Percentiles rank a stretch among this genome's conserved stretches.
These are phyloP conservation scores for Dipodomys spectabilis DNA, from an alignment of 2,113 vertebrate species.

Conservation along the genomic window DNA sequence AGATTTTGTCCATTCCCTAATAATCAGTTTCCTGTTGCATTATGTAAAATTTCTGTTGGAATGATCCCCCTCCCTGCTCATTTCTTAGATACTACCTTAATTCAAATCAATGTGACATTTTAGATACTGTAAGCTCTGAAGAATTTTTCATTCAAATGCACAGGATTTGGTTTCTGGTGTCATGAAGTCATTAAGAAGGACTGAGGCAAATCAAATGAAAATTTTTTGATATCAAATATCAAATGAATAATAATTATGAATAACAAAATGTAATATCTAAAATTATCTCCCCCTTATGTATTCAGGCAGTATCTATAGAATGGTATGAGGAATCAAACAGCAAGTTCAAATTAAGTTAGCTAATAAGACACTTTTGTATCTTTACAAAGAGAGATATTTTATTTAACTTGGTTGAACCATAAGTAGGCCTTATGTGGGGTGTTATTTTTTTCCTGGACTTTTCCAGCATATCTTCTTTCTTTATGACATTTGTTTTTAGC, in stretches of 20 bases:
- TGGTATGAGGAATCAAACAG: neutral
- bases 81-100: constrained; percentile 32
- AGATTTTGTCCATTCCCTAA: neutral
- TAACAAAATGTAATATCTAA: neutral
- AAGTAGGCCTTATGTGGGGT: neutral
- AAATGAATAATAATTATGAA: neutral
- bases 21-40: neutral
- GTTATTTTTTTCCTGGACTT: neutral
- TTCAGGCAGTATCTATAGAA: neutral
- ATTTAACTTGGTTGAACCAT: neutral
- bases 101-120: neutral
- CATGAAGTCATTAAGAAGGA: neutral
- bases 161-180: neutral
- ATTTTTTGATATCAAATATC: neutral
- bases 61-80: neutral
- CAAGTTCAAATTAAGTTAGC: constrained; percentile 24
- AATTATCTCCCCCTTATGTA: constrained; percentile 25
- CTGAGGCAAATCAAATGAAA: neutral
- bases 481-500: neutral
- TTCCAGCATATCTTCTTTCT: neutral
- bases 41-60: neutral
- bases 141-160: neutral
- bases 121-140: neutral
- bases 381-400: constrained; percentile 37
- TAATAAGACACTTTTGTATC: neutral